Percentiles rank a stretch among this genome's conserved stretches.
Evolutionary conservation across 1,140 invertebrate species (phyloP).

Genomic region (Macrobrachium rosenbergii): DNA sequence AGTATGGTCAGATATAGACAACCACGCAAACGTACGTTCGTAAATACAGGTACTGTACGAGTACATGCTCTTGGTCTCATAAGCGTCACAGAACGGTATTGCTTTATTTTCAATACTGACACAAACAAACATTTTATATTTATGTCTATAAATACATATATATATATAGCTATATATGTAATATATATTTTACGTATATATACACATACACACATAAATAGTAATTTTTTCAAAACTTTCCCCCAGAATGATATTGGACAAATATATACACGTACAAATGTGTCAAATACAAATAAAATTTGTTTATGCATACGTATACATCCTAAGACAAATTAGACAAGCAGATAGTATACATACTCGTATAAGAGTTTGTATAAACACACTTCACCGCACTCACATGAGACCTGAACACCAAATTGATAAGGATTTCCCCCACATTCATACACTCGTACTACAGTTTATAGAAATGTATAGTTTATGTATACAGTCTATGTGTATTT

Average conservation of each 20-base stretch:
- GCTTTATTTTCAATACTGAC: too few relatives aligned
- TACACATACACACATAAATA: neutral
- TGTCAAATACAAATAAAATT: neutral
- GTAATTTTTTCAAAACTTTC: too few relatives aligned
- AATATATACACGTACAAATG: conserved; percentile 1
- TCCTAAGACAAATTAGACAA: neutral
- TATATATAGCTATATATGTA: conserved; percentile 11
- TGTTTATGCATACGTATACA: neutral
- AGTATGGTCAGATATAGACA: neutral
- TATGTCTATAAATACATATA: conserved; percentile 18
- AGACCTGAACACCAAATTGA: neutral
- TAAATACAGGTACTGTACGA: too few relatives aligned
- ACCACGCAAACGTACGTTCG: neutral
- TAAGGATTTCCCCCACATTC: neutral
- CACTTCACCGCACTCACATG: neutral
- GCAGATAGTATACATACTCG: conserved; percentile 18
- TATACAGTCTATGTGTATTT: neutral
- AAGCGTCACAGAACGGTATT: too few relatives aligned
- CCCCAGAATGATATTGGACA: neutral
- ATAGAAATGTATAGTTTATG: neutral
- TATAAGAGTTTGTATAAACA: neutral
- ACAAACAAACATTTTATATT: too few relatives aligned
- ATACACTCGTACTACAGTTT: neutral
- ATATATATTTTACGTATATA: neutral
- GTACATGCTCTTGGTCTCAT: too few relatives aligned